Base-by-base conservation (phyloP, 2,113 vertebrate species). In the Dipodomys ordii region DNA sequence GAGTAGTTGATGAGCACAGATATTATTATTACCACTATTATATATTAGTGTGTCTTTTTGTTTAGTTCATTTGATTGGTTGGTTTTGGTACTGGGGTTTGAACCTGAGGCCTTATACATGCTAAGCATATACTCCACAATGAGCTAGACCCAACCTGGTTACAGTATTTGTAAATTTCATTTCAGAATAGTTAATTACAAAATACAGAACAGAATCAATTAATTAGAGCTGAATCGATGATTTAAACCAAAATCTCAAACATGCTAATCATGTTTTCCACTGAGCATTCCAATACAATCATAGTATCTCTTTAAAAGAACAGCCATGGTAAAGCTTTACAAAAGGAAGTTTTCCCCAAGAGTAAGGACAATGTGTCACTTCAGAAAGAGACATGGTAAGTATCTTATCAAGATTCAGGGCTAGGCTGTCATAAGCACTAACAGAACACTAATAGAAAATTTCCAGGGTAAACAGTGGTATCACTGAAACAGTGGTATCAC, bases 121-220 rank as follows among this genome's bases (percentile, higher is more conserved):
- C 60, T 65, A 82, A 64, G 62, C 16, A 65, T 19, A 9, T 7
- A 65, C 4, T 44, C 27, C 27, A 81, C 9, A 46, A 16, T 83
- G 35, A 83, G 27, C 19, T 81, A 64, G 13, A 65, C 23, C 53
- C 30, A 44, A 44, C 27, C 27, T 20, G 4, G 28, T 83, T 46
- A 87, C 73, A 65, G 39, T 62, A 88, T n/a, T 81, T 77, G 64
- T 22, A 10, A 57, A 81, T 22, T 39, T 83, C 5, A 46, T 67
- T 83, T 83, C 65, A 64, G 62, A 64, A 27, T 83, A 90, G 91
- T 68, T 35, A 90, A 93, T 74, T 35, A 64, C 4, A 79, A 60
- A 88, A n/a, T 57, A 74, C 46, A 87, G 46, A 82, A 83, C 28
- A 9, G 5, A 67, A 19, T 91, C n/a, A 83, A 25, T 57, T 11